phyloP scores from a whole-genome alignment of 2,888 invertebrate genomes.

The Acholoe squamosa region DNA sequence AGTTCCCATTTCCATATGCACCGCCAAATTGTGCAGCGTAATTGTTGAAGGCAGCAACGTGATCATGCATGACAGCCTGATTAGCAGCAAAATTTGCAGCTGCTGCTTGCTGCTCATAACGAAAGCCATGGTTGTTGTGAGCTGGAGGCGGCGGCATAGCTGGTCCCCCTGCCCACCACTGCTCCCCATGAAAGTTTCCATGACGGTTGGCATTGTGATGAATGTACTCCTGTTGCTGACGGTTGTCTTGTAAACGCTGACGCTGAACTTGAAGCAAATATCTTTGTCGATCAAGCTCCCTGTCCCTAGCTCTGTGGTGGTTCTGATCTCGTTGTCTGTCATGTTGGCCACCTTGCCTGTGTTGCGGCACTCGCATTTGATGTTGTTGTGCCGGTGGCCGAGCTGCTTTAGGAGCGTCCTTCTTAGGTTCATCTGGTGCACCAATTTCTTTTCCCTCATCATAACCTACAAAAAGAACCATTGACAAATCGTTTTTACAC shows the following conservation, averaged over 20 bases:
- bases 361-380: not conserved
- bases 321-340: not conserved
- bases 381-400: not conserved
- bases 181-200: too few relatives aligned
- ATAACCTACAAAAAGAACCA: conserved; percentile 71
- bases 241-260: not conserved
- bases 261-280: not conserved
- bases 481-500: too few relatives aligned
- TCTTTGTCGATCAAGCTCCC: not conserved
- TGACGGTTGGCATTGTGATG: too few relatives aligned
- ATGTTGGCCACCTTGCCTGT: not conserved
- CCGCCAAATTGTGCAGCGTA: too few relatives aligned
- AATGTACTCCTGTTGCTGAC: not conserved
- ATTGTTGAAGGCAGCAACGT: too few relatives aligned
- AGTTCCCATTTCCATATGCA: too few relatives aligned
- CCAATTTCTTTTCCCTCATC: conserved; percentile 74
- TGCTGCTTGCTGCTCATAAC: too few relatives aligned
- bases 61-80: too few relatives aligned
- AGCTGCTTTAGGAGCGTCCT: not conserved
- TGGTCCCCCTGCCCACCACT: too few relatives aligned
- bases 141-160: too few relatives aligned
- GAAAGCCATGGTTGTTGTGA: too few relatives aligned
- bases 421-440: conserved; percentile 69
- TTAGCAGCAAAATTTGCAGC: too few relatives aligned
- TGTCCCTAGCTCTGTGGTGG: not conserved